Conservation (phyloP, 2,113 vertebrate species). For the Drymodes brunneopygia region DNA sequence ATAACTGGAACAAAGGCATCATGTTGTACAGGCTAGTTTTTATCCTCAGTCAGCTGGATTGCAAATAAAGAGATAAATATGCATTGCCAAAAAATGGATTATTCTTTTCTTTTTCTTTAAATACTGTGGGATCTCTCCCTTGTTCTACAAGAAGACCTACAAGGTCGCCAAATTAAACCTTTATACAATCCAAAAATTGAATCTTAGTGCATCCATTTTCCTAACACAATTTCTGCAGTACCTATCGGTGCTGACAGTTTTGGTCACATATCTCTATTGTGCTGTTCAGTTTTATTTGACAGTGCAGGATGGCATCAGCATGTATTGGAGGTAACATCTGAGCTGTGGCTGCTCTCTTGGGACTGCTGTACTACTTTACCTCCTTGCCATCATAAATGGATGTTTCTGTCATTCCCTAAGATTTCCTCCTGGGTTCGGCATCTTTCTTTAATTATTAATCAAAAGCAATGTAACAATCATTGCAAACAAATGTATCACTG, state of each 20-base stretch:
- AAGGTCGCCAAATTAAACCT: constrained; percentile 80
- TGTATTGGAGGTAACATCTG: constrained; percentile 80
- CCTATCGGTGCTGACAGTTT: constrained; percentile 80
- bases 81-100: neutral
- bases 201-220: constrained; percentile 78
- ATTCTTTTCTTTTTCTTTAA: neutral
- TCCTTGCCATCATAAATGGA: constrained; percentile 67
- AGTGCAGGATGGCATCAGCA: constrained; percentile 73
- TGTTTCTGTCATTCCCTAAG: constrained; percentile 52
- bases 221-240: constrained; percentile 76
- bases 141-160: constrained; percentile 52
- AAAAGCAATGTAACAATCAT: constrained; percentile 51
- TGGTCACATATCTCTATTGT: constrained; percentile 67
- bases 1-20: neutral
- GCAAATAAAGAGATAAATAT: constrained; percentile 27
- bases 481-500: constrained; percentile 63
- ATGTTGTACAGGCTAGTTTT: neutral
- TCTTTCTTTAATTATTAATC: constrained; percentile 74
- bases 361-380: constrained; percentile 62
- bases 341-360: constrained; percentile 67
- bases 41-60: neutral
- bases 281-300: constrained; percentile 83
- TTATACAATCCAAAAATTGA: constrained; percentile 80
- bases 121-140: neutral
- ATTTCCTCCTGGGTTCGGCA: constrained; percentile 37